Conservation (phyloP, 2,113 vertebrate genomes). For the Casuarius casuarius region DNA sequence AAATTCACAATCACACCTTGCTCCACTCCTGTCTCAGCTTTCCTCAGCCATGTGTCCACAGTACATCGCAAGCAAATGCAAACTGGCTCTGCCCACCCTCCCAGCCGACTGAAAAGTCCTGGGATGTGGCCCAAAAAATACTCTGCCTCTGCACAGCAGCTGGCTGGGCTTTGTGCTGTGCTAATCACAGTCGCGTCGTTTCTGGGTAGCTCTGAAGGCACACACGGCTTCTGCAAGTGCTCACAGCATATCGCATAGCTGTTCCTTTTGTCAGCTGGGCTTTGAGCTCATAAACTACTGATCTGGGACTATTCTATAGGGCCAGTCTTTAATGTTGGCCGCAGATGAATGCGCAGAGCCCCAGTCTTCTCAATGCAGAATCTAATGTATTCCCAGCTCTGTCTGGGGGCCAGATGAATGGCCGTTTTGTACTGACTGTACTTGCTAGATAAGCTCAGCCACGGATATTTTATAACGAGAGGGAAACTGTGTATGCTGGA, state of each 20-base stretch:
- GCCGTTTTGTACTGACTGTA: not conserved
- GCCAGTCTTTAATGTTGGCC: not conserved
- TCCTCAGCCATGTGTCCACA: not conserved
- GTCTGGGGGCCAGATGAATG: not conserved
- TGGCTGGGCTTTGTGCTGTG: not conserved
- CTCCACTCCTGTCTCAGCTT: not conserved
- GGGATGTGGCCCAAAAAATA: not conserved
- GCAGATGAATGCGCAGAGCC: not conserved
- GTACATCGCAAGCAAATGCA: not conserved
- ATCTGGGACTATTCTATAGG: not conserved
- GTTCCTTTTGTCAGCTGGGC: not conserved
- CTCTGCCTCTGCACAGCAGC: not conserved
- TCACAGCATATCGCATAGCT: not conserved
- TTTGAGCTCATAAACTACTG: not conserved
- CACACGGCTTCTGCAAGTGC: not conserved
- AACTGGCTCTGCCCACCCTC: not conserved
- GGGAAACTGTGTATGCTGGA: rapidly evolving
- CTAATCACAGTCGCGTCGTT: rapidly evolving
- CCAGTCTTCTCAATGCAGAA: rapidly evolving
- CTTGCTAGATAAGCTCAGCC: not conserved
- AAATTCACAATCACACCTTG: not conserved
- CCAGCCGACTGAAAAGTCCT: rapidly evolving
- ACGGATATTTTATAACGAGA: rapidly evolving
- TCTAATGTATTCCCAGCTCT: not conserved
- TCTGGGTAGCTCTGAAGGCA: not conserved